Evolutionary conservation across 2,113 vertebrate genomes (phyloP).

Genomic region (Xenopus laevis): DNA sequence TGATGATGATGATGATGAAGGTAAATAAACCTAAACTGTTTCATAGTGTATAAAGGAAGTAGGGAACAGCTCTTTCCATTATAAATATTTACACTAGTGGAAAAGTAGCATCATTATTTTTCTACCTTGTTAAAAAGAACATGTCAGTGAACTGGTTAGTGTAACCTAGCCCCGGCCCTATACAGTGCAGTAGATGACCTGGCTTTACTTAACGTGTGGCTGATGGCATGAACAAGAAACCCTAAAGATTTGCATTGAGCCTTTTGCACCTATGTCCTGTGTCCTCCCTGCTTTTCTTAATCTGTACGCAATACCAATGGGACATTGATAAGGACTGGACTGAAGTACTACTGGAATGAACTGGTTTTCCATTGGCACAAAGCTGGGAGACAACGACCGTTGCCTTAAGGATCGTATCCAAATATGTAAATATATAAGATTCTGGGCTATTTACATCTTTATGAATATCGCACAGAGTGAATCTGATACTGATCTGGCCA

Average conservation of each 20-base stretch:
- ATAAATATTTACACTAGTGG: conserved; percentile 24
- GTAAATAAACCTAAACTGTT: conserved; percentile 44
- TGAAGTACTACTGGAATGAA: conserved; percentile 34
- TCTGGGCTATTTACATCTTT: neutral
- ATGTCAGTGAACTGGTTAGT: conserved; percentile 18
- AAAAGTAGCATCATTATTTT: conserved; percentile 31
- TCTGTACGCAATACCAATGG: conserved; percentile 23
- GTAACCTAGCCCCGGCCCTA: neutral
- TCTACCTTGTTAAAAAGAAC: conserved; percentile 20
- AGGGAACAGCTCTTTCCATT: conserved; percentile 35
- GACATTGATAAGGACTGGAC: conserved; percentile 40
- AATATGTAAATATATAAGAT: neutral
- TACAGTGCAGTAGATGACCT: conserved; percentile 16
- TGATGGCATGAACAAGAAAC: conserved; percentile 28
- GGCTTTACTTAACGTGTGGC: conserved; percentile 34
- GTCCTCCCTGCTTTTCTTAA: conserved; percentile 32
- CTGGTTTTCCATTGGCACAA: conserved; percentile 18
- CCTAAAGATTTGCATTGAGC: conserved; percentile 28
- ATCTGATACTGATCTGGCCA: conserved; percentile 2
- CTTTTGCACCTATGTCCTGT: conserved; percentile 10
- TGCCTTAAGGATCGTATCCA: conserved; percentile 6
- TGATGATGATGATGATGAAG: conserved; percentile 46
- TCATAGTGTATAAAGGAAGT: conserved; percentile 27
- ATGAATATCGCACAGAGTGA: neutral
- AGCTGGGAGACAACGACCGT: conserved; percentile 26